Conservation (phyloP, 2,113 vertebrate genomes). For the Erythrocercus mccallii region DNA sequence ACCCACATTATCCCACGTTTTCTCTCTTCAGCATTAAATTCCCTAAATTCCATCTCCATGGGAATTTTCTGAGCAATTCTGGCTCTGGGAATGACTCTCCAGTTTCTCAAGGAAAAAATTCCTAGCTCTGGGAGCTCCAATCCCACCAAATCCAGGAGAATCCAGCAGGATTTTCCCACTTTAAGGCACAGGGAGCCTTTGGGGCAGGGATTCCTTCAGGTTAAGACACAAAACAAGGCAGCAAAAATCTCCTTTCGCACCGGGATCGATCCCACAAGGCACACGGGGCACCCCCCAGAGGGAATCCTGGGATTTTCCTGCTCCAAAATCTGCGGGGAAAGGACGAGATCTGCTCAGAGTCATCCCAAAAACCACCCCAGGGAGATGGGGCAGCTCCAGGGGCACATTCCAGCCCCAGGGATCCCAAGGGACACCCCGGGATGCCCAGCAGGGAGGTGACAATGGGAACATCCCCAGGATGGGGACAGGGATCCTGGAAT, state of each 20-base stretch:
- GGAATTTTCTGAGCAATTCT: neutral
- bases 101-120: neutral
- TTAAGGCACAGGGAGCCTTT: neutral
- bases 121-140: neutral
- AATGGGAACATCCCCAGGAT: too few relatives aligned
- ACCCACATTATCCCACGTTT: accelerated
- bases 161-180: neutral
- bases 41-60: neutral
- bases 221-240: neutral
- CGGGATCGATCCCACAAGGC: too few relatives aligned
- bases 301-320: neutral
- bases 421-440: too few relatives aligned
- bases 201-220: neutral
- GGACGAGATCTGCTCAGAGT: neutral
- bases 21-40: neutral
- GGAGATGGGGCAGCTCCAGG: accelerated
- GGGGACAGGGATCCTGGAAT: too few relatives aligned
- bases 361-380: too few relatives aligned
- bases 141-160: accelerated
- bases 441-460: too few relatives aligned
- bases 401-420: too few relatives aligned
- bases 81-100: neutral
- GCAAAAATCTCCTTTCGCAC: neutral
- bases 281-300: neutral
- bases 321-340: neutral